Percentiles rank a stretch among this genome's conserved stretches.
These are phyloP conservation scores for Trichoplusia ni DNA, from an alignment of 1,140 invertebrate genomes.

Conservation along the genomic window DNA sequence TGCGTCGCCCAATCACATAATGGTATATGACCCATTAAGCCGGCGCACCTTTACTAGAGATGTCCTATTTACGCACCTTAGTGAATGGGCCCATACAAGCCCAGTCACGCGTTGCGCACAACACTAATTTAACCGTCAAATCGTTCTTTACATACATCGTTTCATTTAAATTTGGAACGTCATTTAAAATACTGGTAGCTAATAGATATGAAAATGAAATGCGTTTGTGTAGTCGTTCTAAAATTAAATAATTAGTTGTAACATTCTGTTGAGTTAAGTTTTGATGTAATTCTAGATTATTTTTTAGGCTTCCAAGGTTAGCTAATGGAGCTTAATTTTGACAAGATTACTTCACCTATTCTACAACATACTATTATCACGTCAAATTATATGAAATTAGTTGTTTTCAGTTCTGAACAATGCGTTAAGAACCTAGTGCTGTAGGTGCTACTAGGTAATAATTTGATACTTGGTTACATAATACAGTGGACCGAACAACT, in stretches of 20 bases:
- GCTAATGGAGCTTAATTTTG: too few relatives aligned
- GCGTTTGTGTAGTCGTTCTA: neutral
- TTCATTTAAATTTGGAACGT: constrained; percentile 1
- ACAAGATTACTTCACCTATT: too few relatives aligned
- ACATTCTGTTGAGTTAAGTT: too few relatives aligned
- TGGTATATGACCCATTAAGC: constrained; percentile 59
- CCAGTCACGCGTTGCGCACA: constrained; percentile 37
- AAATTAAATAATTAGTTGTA: constrained; percentile 22
- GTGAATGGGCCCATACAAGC: constrained; percentile 31
- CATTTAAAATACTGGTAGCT: neutral
- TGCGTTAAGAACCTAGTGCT: too few relatives aligned
- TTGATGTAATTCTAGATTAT: too few relatives aligned
- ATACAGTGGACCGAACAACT: too few relatives aligned
- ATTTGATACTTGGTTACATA: too few relatives aligned
- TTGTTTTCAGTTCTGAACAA: neutral
- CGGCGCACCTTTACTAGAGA: constrained; percentile 51
- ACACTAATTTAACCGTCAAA: constrained; percentile 17
- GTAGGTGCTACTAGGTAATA: too few relatives aligned
- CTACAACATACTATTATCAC: too few relatives aligned
- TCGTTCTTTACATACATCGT: constrained; percentile 5
- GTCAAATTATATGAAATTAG: constrained; percentile 16
- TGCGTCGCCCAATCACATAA: constrained; percentile 43
- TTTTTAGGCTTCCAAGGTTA: too few relatives aligned
- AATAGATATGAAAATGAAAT: neutral
- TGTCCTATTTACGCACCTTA: constrained; percentile 43